Percentiles rank a stretch among this genome's conserved stretches.
Conservation (phyloP, 2,113 vertebrate species). For the Galeopterus variegatus region DNA sequence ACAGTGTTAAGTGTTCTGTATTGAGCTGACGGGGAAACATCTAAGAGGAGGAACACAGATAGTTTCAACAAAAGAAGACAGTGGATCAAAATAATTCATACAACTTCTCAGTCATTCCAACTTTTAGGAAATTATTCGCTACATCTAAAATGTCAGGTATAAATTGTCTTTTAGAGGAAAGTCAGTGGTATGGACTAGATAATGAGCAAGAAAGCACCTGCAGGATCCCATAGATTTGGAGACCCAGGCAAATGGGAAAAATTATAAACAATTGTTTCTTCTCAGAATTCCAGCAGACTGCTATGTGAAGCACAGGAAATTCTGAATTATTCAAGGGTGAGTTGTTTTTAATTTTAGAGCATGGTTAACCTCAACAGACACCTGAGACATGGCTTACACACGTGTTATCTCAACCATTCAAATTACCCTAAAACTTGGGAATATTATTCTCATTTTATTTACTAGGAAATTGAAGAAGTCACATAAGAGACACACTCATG, state of each 20-base stretch:
- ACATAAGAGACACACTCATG: neutral
- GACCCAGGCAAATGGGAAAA: neutral
- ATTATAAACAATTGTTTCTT: neutral
- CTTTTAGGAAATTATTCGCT: neutral
- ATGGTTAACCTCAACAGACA: neutral
- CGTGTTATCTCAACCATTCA: neutral
- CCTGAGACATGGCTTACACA: no score
- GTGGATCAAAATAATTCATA: neutral
- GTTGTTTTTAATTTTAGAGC: neutral
- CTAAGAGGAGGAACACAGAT: neutral
- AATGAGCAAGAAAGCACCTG: neutral
- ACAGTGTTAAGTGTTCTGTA: neutral
- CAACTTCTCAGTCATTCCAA: neutral
- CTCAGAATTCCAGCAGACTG: neutral
- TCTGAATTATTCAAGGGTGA: neutral
- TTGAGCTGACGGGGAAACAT: neutral
- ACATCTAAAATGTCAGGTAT: neutral
- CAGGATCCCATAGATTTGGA: neutral
- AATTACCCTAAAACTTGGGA: neutral
- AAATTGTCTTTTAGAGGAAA: neutral
- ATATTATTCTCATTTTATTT: neutral
- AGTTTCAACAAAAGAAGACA: neutral
- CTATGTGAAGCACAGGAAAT: neutral
- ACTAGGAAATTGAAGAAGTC: neutral
- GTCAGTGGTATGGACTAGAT: neutral